Evolutionary conservation across 2,113 vertebrate genomes (phyloP).

Genomic region (Glareola pratincola): DNA sequence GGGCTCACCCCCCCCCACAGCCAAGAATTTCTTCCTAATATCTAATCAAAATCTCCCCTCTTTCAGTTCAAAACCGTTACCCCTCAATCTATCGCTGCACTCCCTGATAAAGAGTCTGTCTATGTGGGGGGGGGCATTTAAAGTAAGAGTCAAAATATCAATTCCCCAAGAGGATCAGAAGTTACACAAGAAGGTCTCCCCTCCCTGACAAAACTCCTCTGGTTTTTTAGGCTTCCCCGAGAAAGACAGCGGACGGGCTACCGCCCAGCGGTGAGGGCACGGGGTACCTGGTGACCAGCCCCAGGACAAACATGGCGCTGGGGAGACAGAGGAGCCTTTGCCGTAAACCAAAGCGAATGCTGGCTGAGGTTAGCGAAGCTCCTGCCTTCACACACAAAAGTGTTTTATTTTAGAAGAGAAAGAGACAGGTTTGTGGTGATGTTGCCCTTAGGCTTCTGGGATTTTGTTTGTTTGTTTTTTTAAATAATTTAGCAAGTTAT

Average conservation of each 20-base stretch:
- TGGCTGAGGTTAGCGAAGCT: not conserved
- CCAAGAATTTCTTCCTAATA: not conserved
- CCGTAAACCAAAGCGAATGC: not conserved
- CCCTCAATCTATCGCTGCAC: not conserved
- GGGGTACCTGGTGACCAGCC: not conserved
- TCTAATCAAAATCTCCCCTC: not conserved
- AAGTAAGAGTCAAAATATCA: not conserved
- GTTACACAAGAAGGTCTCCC: not conserved
- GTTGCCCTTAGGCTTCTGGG: constrained; percentile 18
- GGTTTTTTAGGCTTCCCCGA: not conserved
- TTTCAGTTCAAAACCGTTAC: not conserved
- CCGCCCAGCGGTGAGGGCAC: not conserved
- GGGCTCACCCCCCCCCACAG: not conserved
- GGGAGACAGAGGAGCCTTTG: not conserved
- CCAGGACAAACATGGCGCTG: not conserved
- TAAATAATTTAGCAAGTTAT: constrained; percentile 60
- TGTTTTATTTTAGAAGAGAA: not conserved
- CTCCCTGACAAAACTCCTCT: not conserved
- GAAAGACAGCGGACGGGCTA: not conserved
- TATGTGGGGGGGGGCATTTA: not conserved
- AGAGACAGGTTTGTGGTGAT: not conserved
- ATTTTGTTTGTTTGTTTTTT: constrained; percentile 58
- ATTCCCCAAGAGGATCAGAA: not conserved
- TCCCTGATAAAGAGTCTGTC: not conserved
- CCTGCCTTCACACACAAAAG: not conserved